These are phyloP conservation scores for Diphyllodes magnificus DNA, from an alignment of 2,113 vertebrate genomes.

Conservation along the genomic window DNA sequence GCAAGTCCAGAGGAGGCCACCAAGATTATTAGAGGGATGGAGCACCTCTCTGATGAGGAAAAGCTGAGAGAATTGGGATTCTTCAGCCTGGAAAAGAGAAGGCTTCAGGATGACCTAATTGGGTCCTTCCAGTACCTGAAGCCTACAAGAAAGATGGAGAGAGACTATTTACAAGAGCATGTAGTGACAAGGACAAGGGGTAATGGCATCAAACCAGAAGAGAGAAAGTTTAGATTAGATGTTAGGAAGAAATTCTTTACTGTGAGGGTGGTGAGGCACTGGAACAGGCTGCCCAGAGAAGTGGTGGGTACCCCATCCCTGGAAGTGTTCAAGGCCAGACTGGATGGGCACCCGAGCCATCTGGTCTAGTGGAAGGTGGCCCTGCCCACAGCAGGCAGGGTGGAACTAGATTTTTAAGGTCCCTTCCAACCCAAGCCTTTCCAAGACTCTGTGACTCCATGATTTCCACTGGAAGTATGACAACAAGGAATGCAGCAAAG, in stretches of 20 bases:
- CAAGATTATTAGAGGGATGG: not conserved
- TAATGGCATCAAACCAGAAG: accelerated
- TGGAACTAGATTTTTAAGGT: not conserved
- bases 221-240: not conserved
- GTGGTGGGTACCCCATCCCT: not conserved
- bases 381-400: accelerated
- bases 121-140: not conserved
- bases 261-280: not conserved
- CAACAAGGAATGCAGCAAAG: not conserved
- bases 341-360: not conserved
- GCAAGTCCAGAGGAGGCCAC: not conserved
- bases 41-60: not conserved
- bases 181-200: not conserved
- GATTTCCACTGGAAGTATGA: not conserved
- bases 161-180: not conserved
- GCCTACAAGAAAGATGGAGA: not conserved
- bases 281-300: not conserved
- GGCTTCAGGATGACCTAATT: not conserved
- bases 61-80: not conserved
- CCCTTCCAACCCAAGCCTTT: not conserved
- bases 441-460: not conserved
- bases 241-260: not conserved
- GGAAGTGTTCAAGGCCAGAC: not conserved
- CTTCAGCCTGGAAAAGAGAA: not conserved
- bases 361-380: not conserved